Conservation (phyloP, 2,113 vertebrate genomes). For the Nothocercus julius region DNA sequence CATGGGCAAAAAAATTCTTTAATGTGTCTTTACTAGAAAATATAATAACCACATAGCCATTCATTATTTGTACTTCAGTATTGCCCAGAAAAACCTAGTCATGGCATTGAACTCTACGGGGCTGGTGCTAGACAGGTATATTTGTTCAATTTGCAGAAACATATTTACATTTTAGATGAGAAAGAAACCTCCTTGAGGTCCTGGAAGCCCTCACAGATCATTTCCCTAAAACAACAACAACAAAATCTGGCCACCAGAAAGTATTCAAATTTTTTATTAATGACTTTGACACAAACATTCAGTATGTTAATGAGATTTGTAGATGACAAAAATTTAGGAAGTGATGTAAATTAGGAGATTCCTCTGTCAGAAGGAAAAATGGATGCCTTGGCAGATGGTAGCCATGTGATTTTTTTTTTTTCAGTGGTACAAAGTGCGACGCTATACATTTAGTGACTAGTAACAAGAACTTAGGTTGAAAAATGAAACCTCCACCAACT, state of each 20-base stretch:
- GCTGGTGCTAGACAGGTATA: background rate
- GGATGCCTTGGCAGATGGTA: background rate
- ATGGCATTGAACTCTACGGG: background rate
- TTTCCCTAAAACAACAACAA: background rate
- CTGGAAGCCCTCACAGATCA: background rate
- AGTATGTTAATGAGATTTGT: background rate
- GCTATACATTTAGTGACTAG: background rate
- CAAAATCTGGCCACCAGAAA: background rate
- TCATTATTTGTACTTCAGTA: background rate
- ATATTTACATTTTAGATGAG: conserved; percentile 27
- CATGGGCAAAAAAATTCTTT: background rate
- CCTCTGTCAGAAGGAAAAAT: background rate
- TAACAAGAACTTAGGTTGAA: background rate
- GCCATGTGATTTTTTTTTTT: background rate
- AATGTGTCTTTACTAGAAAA: background rate
- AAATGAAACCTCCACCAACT: background rate
- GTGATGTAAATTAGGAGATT: background rate
- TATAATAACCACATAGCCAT: background rate
- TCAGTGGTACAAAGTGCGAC: background rate
- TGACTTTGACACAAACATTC: background rate
- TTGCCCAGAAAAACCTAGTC: background rate
- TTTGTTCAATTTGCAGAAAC: conserved; percentile 28
- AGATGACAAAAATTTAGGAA: background rate
- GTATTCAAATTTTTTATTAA: background rate
- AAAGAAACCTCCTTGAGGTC: conserved; percentile 20